Base-by-base conservation (phyloP, 2,888 invertebrate species). In the Watsonalla binaria region DNA sequence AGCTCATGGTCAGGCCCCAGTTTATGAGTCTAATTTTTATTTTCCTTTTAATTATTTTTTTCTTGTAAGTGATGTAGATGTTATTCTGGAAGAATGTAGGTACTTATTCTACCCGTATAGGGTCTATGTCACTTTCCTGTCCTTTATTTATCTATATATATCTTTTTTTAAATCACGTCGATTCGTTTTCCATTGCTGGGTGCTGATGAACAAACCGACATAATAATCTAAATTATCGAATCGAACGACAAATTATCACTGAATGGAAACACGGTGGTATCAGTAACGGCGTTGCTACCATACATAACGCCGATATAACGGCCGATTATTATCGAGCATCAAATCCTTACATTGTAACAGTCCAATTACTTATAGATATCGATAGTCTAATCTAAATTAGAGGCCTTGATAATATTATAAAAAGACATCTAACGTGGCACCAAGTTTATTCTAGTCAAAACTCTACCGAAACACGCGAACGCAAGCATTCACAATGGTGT, bases 401-500 rank as follows among this genome's bases (percentile, higher is more conserved):
- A 55, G 51, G 42, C 47, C 34, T 54, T 47, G 46, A 14, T 11
- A 52, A 53, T 33, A 55, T 63, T 66, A 74, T 76, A 74, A 66
- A 77, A 71, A 56, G 63, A 47, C 33, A 52, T 39, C 34, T 13
- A 14, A 39, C 15, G 6, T 14, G 6, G 8, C 14, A 9, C 33
- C 34, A 6, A 9, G 6, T 13, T 15, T 46, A 63, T 55, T 62
- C 51, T 52, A 52, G 45, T 60, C 59, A 58, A 62, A 50, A 59
- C 42, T n/a, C 15, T 45, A 34, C 39, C 15, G 54, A 53, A 51
- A 56, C 42, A 50, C 51, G 42, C 54, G 51, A 47, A 56, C 51
- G 13, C 47, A 53, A 62, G 46, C 52, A 39, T 9, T 9, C 93
- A 87, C 82, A 77, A 89, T 89, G 87, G 94, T 96, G 84, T 96